Evolutionary conservation across 1,140 invertebrate genomes (phyloP), one percentile per base, ranked within the genome.

Genomic region (Microplitis demolitor): DNA sequence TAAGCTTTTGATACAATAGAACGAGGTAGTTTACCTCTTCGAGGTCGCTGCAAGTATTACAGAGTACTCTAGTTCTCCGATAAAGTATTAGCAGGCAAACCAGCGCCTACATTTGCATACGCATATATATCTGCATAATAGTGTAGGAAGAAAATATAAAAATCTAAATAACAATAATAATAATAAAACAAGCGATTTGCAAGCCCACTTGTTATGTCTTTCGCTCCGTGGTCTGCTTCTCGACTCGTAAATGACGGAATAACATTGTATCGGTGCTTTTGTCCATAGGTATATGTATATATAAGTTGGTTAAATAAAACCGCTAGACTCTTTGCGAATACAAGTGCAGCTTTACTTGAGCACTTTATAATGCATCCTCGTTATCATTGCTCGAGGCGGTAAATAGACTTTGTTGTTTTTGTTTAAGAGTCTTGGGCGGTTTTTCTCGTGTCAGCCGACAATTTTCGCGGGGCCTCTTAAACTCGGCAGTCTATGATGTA

Each of bases 301-400:
- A 64, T 34, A 64, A 37, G 62, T 34, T 5, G 11, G 39, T 11
- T 45, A 45, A 45, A 8, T 45, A 45, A 45, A 11, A 45, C 39
- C 39, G 5, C 39, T 24, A 24, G 24, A 1, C 24, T 24, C 24
- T 24, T 24, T 24, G 24, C 24, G 24, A 67, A n/a, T 13, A 33
- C 63, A 66, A 45, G 45, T 50, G 31, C 9, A 35, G 34, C n/a
- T 50, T n/a, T 4, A 5, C 34, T 50, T 58, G 24, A 58, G 56
- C 39, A 13, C 24, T 34, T 31, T 50, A 67, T 67, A 67, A 11
- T 9, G 39, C 39, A 11, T 11, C 14, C 66, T 54, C 51, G 66
- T 67, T 67, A 67, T 51, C 66, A 50, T 67, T 50, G 66, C 66
- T 35, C 39, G 9, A 3, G 66, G 66, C 66, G 24, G 51, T 67